A percentile compares a stretch with the other conserved stretches of the same genome.
phyloP scores from a whole-genome alignment of 1,140 invertebrate genomes.

The Chionoecetes opilio region DNA sequence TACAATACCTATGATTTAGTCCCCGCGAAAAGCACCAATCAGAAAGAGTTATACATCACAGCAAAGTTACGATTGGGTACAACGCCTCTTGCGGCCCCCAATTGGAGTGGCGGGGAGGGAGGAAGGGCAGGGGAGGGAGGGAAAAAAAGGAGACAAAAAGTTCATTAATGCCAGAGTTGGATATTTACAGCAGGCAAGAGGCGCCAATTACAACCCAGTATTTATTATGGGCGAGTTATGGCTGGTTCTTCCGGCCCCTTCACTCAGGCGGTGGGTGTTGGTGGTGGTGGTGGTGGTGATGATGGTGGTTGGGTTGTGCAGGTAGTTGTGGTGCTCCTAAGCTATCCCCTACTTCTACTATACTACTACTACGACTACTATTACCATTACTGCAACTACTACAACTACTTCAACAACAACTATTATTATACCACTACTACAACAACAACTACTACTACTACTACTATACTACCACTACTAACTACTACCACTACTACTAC shows the following conservation, averaged over 20 bases:
- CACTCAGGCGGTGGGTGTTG: not conserved
- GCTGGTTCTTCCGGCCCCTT: conserved; percentile 59
- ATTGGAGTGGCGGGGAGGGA: conserved; percentile 39
- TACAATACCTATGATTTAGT: conserved; percentile 71
- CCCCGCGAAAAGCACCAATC: conserved; percentile 71
- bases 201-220: conserved; percentile 71
- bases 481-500: too few relatives aligned
- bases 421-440: too few relatives aligned
- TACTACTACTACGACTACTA: too few relatives aligned
- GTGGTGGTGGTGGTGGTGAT: not conserved
- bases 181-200: conserved; percentile 75
- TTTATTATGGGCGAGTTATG: conserved; percentile 73
- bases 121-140: conserved; percentile 50
- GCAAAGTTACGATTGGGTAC: conserved; percentile 64
- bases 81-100: conserved; percentile 46
- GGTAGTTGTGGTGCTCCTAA: not conserved
- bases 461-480: too few relatives aligned
- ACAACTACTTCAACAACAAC: too few relatives aligned
- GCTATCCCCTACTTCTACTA: too few relatives aligned
- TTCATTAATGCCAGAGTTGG: conserved; percentile 64
- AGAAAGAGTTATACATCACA: conserved; percentile 64
- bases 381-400: too few relatives aligned
- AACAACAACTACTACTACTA: too few relatives aligned
- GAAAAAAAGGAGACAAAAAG: conserved; percentile 66
- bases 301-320: not conserved